Base-by-base conservation (phyloP, 2,113 vertebrate species). In the Corythornis madagascariensis region DNA sequence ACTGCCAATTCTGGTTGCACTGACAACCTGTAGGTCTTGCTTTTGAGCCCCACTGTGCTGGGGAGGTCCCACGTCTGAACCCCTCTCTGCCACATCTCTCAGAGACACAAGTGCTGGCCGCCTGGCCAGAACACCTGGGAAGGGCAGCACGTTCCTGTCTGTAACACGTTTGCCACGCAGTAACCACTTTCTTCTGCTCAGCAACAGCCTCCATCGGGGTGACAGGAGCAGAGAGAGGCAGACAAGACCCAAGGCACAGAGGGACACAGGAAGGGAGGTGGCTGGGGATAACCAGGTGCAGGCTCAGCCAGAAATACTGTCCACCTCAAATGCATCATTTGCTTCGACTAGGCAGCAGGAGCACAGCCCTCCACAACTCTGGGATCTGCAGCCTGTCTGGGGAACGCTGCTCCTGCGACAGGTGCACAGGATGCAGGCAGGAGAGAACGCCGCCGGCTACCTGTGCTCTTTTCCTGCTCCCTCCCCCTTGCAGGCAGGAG, bases 1-100 rank as follows among this genome's bases (percentile, higher is more conserved):
- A 5, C 35, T 3, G 35, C 2, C 2, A 1, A 1, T 19, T 17
- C 57, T 21, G 26, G 38, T 20, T 13, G 5, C 18, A 42, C 56
- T 5, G 35, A 14, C 18, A 17, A 31, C 24, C 17, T 16, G 6
- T 7, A 4, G 10, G 16, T 42, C 72, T 53, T 13, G 18, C 43
- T 64, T 31, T 29, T 6, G 17, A 70, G 43, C 65, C 13, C n/a
- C 25, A 7, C 16, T 7, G 15, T 21, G 29, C 28, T 2, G 9
- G 48, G 35, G 8, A 22, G 19, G 16, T 11, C 60, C 38, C 16
- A 2, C 56, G 8, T 11, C 85, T 4, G 11, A 38, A 18, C 19
- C 26, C 18, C 13, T 4, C 50, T 59, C 55, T 18, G 38, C 42
- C 3, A 3, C 11, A 2, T 21, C 47, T 52, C 24, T 31, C 45